Evolutionary conservation across 1,140 invertebrate genomes (phyloP).

Genomic region (Octopus sinensis): DNA sequence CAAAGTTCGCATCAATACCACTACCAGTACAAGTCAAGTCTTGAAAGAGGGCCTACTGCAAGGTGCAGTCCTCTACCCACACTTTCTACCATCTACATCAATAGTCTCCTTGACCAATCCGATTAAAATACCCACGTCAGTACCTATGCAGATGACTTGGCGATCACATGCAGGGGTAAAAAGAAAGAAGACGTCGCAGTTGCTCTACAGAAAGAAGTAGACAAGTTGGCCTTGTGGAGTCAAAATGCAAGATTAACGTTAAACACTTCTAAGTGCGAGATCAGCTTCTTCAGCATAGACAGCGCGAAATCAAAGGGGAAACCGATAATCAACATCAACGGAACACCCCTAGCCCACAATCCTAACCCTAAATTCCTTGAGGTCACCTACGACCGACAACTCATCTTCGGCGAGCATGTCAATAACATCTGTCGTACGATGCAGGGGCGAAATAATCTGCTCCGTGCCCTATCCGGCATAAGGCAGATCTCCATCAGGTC

Average conservation of each 20-base stretch:
- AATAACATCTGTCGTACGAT: neutral
- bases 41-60: neutral
- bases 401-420: neutral
- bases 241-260: neutral
- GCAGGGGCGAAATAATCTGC: neutral
- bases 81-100: neutral
- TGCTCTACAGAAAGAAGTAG: neutral
- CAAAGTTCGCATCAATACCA: neutral
- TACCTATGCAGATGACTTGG: neutral
- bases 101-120: neutral
- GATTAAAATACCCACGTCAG: neutral
- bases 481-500: neutral
- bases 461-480: neutral
- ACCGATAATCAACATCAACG: neutral
- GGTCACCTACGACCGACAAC: constrained; percentile 1
- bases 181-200: neutral
- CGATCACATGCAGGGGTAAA: neutral
- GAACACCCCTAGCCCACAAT: neutral
- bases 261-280: neutral
- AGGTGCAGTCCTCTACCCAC: neutral
- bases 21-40: neutral
- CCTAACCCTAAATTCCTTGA: neutral
- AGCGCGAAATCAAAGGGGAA: neutral
- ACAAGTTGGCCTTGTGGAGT: neutral
- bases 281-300: neutral